These are phyloP conservation scores for Varroa destructor DNA, from an alignment of 1,140 invertebrate species.

Conservation along the genomic window DNA sequence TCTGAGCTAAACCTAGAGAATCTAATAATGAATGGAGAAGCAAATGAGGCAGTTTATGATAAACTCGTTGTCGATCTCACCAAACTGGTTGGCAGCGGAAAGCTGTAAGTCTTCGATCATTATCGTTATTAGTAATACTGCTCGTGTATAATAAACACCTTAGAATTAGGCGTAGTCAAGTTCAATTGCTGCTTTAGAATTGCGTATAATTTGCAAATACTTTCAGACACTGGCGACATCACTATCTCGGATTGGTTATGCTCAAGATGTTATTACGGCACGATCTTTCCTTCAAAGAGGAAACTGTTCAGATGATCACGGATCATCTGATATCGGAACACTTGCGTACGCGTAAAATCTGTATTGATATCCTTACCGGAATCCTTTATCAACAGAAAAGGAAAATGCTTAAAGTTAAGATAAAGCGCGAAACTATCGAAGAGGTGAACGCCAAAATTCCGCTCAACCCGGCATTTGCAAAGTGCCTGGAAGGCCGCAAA, in stretches of 20 bases:
- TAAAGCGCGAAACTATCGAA: conserved; percentile 41
- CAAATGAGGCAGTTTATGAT: conserved; percentile 48
- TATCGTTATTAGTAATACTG: no score
- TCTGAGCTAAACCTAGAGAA: not conserved
- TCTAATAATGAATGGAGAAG: not conserved
- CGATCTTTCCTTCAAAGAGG: conserved; percentile 51
- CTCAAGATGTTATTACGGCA: conserved; percentile 55
- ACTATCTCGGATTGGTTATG: conserved; percentile 57
- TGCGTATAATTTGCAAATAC: conserved; percentile 1
- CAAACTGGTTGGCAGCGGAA: conserved; percentile 50
- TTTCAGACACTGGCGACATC: conserved; percentile 61
- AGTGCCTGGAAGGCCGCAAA: conserved; percentile 33
- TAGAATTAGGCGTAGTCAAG: no score
- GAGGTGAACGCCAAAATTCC: conserved; percentile 30
- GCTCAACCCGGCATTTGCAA: conserved; percentile 31
- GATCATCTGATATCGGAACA: conserved; percentile 59
- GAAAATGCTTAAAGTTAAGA: conserved; percentile 48
- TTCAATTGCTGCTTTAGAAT: not conserved
- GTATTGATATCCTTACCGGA: conserved; percentile 48
- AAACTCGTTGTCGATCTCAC: conserved; percentile 51
- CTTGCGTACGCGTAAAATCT: conserved; percentile 57
- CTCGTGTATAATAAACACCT: no score
- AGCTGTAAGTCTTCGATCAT: conserved; percentile 49
- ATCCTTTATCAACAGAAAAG: conserved; percentile 64
- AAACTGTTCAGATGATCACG: conserved; percentile 54